Conservation (phyloP, 2,888 invertebrate species). For the Lapara coniferarum region DNA sequence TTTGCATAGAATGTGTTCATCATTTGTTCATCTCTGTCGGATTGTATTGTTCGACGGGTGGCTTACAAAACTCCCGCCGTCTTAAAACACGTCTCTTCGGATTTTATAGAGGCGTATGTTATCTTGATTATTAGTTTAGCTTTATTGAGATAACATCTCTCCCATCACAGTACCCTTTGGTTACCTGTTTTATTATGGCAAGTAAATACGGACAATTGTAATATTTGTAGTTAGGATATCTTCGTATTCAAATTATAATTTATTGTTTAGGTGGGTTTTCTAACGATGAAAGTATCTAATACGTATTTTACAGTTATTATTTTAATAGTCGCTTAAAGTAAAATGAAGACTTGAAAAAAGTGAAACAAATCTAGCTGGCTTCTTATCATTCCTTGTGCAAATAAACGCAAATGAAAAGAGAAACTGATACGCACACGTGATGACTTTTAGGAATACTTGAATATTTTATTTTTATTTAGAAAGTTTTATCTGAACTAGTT, state of each 20-base stretch:
- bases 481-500: background rate
- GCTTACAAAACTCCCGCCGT: slow-evolving; percentile 8
- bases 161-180: background rate
- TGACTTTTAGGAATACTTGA: background rate
- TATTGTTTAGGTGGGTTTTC: too few relatives aligned
- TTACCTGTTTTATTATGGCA: background rate
- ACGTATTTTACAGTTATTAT: too few relatives aligned
- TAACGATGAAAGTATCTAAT: too few relatives aligned
- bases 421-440: background rate
- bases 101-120: slow-evolving; percentile 7
- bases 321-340: background rate
- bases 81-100: background rate
- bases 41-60: slow-evolving; percentile 13
- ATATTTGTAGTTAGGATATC: too few relatives aligned
- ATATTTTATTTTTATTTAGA: background rate
- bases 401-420: background rate
- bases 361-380: background rate
- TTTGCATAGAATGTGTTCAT: slow-evolving; percentile 21
- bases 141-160: slow-evolving; percentile 13
- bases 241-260: too few relatives aligned
- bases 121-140: slow-evolving; percentile 9
- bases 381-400: background rate
- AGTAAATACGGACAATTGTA: background rate
- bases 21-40: slow-evolving; percentile 20
- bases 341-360: background rate